Evolutionary conservation across 2,797 vertebrate species (phyloP).

Genomic region (Macropodus opercularis): DNA sequence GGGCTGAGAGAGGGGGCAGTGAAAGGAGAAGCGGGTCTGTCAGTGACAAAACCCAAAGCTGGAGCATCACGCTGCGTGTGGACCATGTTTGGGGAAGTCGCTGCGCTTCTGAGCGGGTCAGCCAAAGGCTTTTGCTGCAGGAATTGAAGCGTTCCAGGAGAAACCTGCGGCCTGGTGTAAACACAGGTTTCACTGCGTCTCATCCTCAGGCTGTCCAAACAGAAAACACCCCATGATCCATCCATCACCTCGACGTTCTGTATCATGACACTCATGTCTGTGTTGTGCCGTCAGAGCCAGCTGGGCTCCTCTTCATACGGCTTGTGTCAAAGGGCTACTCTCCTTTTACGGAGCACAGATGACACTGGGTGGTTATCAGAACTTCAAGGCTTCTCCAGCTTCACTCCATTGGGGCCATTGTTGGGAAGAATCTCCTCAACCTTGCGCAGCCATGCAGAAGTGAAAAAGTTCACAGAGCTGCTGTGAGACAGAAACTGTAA

Average conservation of each 20-base stretch:
- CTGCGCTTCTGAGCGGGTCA: slow-evolving; percentile 53
- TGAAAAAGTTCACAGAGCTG: slow-evolving; percentile 10
- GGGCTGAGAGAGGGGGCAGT: not conserved
- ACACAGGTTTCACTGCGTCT: slow-evolving; percentile 46
- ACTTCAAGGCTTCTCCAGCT: slow-evolving; percentile 39
- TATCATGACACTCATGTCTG: slow-evolving; percentile 10
- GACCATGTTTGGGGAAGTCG: slow-evolving; percentile 72
- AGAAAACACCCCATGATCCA: not conserved
- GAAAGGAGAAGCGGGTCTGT: slow-evolving; percentile 12
- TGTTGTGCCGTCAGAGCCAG: slow-evolving; percentile 79
- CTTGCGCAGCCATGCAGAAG: slow-evolving; percentile 22
- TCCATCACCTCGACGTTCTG: slow-evolving; percentile 13
- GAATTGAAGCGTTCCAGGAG: slow-evolving; percentile 48
- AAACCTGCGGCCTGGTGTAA: slow-evolving; percentile 51
- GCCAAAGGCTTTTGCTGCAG: slow-evolving; percentile 65
- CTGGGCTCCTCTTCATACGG: slow-evolving; percentile 77
- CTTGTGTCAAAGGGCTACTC: slow-evolving; percentile 81
- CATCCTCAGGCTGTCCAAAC: slow-evolving; percentile 19
- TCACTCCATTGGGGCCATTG: slow-evolving; percentile 11
- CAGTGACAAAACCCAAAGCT: slow-evolving; percentile 56
- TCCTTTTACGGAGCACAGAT: slow-evolving; percentile 62
- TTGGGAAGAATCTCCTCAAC: slow-evolving; percentile 27
- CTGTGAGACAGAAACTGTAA: slow-evolving; percentile 16
- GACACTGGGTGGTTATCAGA: slow-evolving; percentile 43
- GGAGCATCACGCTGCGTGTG: slow-evolving; percentile 25